Evolutionary conservation across 2,113 vertebrate genomes (phyloP).

Genomic region (Choloepus hoffmanni): DNA sequence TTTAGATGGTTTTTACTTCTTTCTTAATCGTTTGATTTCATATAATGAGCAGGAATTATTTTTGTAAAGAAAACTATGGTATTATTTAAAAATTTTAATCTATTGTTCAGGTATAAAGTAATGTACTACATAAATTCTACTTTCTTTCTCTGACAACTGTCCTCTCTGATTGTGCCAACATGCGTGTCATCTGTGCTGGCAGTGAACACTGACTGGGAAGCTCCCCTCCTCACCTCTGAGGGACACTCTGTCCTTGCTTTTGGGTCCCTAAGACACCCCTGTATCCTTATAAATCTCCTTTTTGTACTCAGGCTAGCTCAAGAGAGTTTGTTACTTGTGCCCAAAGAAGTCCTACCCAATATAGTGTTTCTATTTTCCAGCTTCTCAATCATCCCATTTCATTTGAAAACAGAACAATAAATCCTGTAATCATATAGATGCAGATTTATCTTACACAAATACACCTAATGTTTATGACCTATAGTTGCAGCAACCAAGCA

Average conservation of each 20-base stretch:
- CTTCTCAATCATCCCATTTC: neutral
- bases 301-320: neutral
- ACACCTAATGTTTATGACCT: neutral
- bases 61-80: neutral
- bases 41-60: neutral
- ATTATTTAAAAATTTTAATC: neutral
- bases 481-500: neutral
- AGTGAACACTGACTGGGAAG: neutral
- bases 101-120: neutral
- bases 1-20: neutral
- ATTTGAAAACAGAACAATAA: neutral
- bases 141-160: neutral
- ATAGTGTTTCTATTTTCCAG: neutral
- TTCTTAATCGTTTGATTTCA: neutral
- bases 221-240: neutral
- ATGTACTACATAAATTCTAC: neutral
- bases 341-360: neutral
- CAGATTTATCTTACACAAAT: neutral
- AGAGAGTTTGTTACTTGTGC: neutral
- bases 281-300: neutral
- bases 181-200: neutral
- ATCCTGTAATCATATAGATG: neutral
- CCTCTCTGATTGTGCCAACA: neutral
- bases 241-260: neutral
- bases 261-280: neutral